Evolutionary conservation across 2,113 vertebrate genomes (phyloP), one percentile per base, ranked within the genome.

Genomic region (Percina caprodes): DNA sequence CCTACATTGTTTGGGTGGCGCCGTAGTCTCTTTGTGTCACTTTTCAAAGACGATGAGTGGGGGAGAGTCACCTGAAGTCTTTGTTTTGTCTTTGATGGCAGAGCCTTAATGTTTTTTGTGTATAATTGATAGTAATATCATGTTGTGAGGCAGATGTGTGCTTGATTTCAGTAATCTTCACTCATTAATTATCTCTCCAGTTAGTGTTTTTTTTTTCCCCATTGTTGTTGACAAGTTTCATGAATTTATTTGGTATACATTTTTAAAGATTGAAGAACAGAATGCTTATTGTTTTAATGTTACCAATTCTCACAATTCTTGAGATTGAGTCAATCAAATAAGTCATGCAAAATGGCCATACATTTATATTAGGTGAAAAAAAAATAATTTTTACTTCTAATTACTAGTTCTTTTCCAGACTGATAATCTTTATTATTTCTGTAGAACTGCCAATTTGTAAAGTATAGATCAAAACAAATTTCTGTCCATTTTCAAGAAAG

Each of bases 1-100:
- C 88, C 77, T 69, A 72, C 82, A 86, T 82, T 88, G 71, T 88
- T 80, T 82, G 89, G 88, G 54, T 89, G 86, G 70, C 42, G 71
- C 77, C 23, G 48, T 58, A 69, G 68, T 79, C 71, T 79, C 54
- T 52, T 65, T 85, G 82, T 77, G 78, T 85, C 87, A 84, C 76
- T 82, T 86, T 69, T 83, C 69, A 58, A 85, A 86, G 83, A 74
- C 49, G 14, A 68, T 33, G 70, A 84, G 73, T 80, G 78, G 80
- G 69, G 70, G 63, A 87, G 65, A 84, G 69, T 61, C 66, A 86
- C 71, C 80, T 69, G 46, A 82, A 81, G 52, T 69, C 67, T 79
- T 80, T 80, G 78, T 82, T 87, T 73, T 35, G 5, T 65, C 51
- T 66, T 52, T 51, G 30, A 66, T 30, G 18, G 8, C 52, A 46